Evolutionary conservation across 1,140 invertebrate genomes (phyloP), one percentile per base, ranked within the genome.

Genomic region (Hyphantria cunea): DNA sequence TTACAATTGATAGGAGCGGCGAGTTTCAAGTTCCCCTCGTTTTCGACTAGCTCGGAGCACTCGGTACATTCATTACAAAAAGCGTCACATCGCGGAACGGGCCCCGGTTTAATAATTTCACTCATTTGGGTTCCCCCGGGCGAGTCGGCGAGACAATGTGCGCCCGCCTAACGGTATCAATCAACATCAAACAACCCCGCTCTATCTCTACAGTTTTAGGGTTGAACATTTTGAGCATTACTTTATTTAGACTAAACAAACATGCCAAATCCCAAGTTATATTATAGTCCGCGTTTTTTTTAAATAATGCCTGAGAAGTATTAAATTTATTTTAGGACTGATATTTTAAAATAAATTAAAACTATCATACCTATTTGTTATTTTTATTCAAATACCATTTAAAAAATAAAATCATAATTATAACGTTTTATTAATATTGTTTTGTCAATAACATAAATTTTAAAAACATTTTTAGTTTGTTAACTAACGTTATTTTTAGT

Each of bases 111-210:
- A 84, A 86, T 87, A 89, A 89, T 89, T 87, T 79, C 80, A 82
- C 84, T 87, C 82, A 81, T 85, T 87, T 79, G 79, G 74, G 75
- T 68, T 77, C 80, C 83, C 82, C 80, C 74, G 71, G 69, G 72
- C 70, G 70, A 74, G 64, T 68, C 66, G 55, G 74, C 77, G 74
- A 84, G 76, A 87, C 83, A 85, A 86, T 84, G 73, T 78, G 66
- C 71, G 78, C 82, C 74, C 73, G 75, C 67, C 83, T 87, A 85
- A 87, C 86, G 78, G 86, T 86, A 89, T 89, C 86, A 89, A 89
- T 89, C 84, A 89, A 89, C 84, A 87, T 89, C 84, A 89, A 89
- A 89, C 83, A 82, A 72, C 75, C 74, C 70, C 78, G 65, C 72
- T 60, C 39, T 80, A 80, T 82, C 75, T 78, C 70, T 79, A 78